phyloP scores from a whole-genome alignment of 2,797 vertebrate genomes.

The Semaprochilodus insignis region DNA sequence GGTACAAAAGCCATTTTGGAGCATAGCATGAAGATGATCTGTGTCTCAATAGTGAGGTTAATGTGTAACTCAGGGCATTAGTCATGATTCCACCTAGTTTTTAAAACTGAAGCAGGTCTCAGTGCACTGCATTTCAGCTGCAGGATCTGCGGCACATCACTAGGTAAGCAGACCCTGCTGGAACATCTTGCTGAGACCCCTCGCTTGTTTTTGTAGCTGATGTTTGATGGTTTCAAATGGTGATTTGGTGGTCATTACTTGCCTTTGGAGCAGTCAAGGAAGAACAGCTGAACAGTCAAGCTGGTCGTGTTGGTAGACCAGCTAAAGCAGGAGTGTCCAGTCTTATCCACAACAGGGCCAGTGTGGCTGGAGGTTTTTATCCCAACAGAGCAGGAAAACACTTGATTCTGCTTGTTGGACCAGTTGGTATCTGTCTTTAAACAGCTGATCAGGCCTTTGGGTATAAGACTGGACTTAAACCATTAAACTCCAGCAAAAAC shows the following conservation, averaged over 20 bases:
- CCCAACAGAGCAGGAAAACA: no score
- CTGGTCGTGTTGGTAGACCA: not conserved
- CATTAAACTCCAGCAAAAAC: not conserved
- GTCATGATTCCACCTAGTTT: slow-evolving; percentile 32
- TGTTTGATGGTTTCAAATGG: not conserved
- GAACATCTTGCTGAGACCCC: not conserved
- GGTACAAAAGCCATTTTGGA: slow-evolving; percentile 40
- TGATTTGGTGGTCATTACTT: no score
- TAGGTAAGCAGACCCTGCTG: slow-evolving; percentile 50
- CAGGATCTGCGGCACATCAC: slow-evolving; percentile 27
- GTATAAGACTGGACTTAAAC: no score
- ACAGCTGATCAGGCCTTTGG: no score
- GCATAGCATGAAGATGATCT: slow-evolving; percentile 27
- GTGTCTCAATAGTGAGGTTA: slow-evolving; percentile 61
- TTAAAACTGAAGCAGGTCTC: slow-evolving; percentile 46
- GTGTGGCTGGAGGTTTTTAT: no score
- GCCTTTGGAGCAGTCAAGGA: no score
- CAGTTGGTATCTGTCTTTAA: no score
- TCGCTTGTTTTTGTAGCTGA: not conserved
- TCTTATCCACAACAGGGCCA: no score
- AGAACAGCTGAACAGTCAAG: not conserved
- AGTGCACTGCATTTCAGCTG: slow-evolving; percentile 28
- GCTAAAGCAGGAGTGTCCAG: not conserved
- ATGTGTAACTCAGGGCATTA: slow-evolving; percentile 57
- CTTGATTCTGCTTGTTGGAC: no score